Percentiles rank a stretch among this genome's conserved stretches.
phyloP scores from a whole-genome alignment of 2,888 invertebrate genomes.

The Cheiracanthium punctorium region DNA sequence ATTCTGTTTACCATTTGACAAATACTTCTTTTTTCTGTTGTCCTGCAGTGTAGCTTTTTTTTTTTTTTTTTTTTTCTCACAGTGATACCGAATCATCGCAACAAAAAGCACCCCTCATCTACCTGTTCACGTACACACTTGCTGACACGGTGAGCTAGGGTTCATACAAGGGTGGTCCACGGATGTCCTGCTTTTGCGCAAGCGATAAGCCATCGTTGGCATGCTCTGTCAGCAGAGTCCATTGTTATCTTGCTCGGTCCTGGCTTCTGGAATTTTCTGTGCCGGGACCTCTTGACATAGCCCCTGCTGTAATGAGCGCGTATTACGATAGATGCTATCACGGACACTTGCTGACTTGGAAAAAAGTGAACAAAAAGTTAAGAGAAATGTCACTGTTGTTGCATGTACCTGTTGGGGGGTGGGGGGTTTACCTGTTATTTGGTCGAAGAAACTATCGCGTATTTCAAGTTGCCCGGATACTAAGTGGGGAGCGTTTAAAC shows the following conservation, averaged over 20 bases:
- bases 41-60: background rate
- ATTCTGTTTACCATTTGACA: background rate
- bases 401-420: background rate
- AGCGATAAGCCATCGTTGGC: constrained; percentile 64
- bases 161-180: constrained; percentile 55
- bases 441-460: background rate
- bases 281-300: constrained; percentile 52
- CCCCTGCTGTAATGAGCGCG: constrained; percentile 41
- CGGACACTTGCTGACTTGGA: background rate
- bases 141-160: constrained; percentile 37
- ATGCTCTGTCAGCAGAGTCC: constrained; percentile 40
- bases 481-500: no score
- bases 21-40: background rate
- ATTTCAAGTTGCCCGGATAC: no score
- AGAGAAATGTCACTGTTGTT: background rate
- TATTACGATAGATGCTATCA: constrained; percentile 56
- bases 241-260: constrained; percentile 55
- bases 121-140: constrained; percentile 28
- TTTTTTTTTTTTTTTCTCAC: no score
- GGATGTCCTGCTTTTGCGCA: constrained; percentile 50
- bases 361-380: constrained; percentile 10
- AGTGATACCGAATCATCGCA: no score
- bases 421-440: background rate
- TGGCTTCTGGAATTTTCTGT: constrained; percentile 60
- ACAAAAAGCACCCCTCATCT: background rate